Base-by-base conservation (phyloP, 2,797 vertebrate genomes). In the Orientallactaga sibirica region DNA sequence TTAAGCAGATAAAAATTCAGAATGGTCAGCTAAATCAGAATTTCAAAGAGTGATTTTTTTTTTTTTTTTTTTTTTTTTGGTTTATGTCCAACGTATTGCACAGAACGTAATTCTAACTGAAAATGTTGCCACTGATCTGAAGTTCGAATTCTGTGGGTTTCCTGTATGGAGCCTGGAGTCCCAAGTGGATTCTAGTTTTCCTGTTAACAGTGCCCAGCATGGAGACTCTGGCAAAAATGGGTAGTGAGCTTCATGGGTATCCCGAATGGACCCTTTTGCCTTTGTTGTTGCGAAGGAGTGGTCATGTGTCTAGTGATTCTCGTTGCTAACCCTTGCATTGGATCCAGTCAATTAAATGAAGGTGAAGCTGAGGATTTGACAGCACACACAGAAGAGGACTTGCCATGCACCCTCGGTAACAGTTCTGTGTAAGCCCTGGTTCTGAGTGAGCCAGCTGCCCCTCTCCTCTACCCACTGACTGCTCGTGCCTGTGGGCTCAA, bases 401-500 rank as follows among this genome's bases (percentile, higher is more conserved):
- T 95, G 86, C 73, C 62, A 94, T 90, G 94, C 68, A 75, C 19
- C 55, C 20, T 27, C 58, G 88, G 73, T 67, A 91, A 78, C 29
- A 61, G 58, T 52, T 12, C 76, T n/a, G 64, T 55, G 90, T 15
- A 4, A 37, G 68, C n/a, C 55, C 55, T 10, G 48, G 68, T 81
- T 52, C 67, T 83, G 37, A 87, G 73, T 8, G 88, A 84, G 58
- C 77, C 82, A 67, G 88, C 1, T 43, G 92, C 88, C 90, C 88
- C 68, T 5, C n/a, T 3, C 70, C 62, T 9, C 88, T 64, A 84
- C 58, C 90, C 81, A 52, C 84, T 84, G 86, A 80, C 61, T 94
- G 79, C 85, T 92, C 76, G 15, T 70, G 91, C 94, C 86, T 96
- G 15, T 88, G 94, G 96, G 95, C 82, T 81, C 97, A 95, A 79